Base-by-base conservation (phyloP, 2,113 vertebrate species). In the Aegithalos caudatus region DNA sequence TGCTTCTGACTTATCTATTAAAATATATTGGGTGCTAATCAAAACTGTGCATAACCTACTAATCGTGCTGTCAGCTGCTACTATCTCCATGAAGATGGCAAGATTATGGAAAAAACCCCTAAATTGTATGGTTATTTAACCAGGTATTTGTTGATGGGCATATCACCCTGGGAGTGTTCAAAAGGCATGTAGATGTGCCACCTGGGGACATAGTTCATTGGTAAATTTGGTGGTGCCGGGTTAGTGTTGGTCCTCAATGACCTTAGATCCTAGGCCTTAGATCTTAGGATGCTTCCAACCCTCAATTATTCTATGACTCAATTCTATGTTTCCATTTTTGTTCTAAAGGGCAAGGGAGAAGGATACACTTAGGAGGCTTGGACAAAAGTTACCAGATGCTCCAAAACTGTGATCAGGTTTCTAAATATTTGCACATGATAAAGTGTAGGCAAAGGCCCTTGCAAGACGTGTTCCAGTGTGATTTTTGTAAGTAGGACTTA, bases 1-100 rank as follows among this genome's bases (percentile, higher is more conserved):
- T 97, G 82, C 20, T 86, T 95, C 50, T 94, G 74, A 87, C 79
- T 95, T 80, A 40, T 44, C 58, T 90, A 25, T 94, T 96, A 51
- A 95, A 95, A 90, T 54, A 67, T 44, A 58, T 79, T 72, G 60
- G 27, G 60, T 74, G 64, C 25, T 88, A 83, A 82, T 89, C 81
- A 88, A 66, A 88, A 53, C 58, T 90, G 40, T 62, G 56, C 12
- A 56, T 80, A 82, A 87, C 29, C 51, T 84, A 54, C 79, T 83
- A 81, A 91, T 90, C 73, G 82, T 38, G 38, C 65, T 91, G n/a
- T 50, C 78, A 91, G 25, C 37, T 88, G 73, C 42, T 82, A 45
- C 58, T 82, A 58, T 47, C 45, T 89, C 66, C 51, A 25, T 13
- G 27, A 70, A 94, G 54, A 35, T 57, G 40, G 22, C 10, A 95